Conservation (phyloP, 2,888 invertebrate genomes). For the Frankliniella fusca region DNA sequence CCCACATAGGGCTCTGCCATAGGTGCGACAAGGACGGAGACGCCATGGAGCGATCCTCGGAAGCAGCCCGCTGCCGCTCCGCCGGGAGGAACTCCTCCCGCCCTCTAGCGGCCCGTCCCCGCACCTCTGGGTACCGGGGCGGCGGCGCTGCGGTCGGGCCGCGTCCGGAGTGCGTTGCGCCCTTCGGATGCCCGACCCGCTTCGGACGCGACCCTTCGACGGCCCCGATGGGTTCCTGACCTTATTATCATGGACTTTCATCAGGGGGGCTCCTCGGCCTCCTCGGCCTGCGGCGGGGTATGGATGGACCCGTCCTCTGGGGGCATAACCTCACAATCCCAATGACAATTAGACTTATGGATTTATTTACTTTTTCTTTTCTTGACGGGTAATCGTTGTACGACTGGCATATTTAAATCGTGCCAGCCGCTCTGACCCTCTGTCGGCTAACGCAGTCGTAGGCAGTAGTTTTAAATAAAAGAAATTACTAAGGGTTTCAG, state of each 20-base stretch:
- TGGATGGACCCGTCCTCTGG: background rate
- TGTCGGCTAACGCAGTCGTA: too few relatives aligned
- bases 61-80: too few relatives aligned
- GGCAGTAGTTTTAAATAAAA: too few relatives aligned
- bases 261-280: background rate
- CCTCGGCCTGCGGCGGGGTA: background rate
- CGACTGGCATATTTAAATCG: too few relatives aligned
- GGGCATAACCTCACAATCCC: background rate
- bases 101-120: constrained; percentile 2
- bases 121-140: background rate
- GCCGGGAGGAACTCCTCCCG: background rate
- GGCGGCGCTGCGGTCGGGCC: background rate
- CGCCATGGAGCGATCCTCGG: too few relatives aligned
- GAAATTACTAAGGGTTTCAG: too few relatives aligned
- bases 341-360: background rate
- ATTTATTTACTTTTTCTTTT: background rate
- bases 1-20: too few relatives aligned
- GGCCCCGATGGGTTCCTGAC: background rate
- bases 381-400: background rate
- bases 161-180: background rate
- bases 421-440: too few relatives aligned
- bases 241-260: constrained; percentile 4
- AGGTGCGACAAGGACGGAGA: too few relatives aligned
- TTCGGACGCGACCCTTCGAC: background rate
- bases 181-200: too few relatives aligned